Conservation (phyloP, 2,888 invertebrate genomes). For the Mythimna pallens region DNA sequence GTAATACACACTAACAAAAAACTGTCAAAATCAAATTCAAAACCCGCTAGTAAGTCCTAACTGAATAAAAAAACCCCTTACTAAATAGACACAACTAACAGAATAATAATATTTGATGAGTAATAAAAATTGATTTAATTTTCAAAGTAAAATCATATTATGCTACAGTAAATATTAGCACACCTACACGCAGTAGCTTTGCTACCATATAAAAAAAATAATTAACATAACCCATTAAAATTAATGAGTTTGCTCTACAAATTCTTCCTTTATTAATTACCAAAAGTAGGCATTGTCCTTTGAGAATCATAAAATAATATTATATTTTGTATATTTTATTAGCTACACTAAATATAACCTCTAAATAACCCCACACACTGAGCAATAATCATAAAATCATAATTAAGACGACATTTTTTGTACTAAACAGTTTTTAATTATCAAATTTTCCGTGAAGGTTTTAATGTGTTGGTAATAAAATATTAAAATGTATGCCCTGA, state of each 20-base stretch:
- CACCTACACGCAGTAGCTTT: slow-evolving; percentile 42
- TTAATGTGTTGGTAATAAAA: slow-evolving; percentile 47
- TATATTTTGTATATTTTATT: slow-evolving; percentile 50
- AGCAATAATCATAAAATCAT: slow-evolving; percentile 61
- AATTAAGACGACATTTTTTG: slow-evolving; percentile 60
- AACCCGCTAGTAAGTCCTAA: no score
- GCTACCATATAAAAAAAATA: slow-evolving; percentile 47
- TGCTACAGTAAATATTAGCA: slow-evolving; percentile 35
- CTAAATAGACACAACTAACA: no score
- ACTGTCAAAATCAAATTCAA: no score
- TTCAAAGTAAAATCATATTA: slow-evolving; percentile 7
- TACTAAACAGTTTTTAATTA: slow-evolving; percentile 52
- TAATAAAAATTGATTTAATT: slow-evolving; percentile 20
- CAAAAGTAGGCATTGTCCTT: slow-evolving; percentile 54
- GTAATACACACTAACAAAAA: not conserved
- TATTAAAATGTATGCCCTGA: slow-evolving; percentile 48
- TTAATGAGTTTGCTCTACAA: slow-evolving; percentile 55
- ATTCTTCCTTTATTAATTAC: slow-evolving; percentile 53
- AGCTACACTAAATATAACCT: slow-evolving; percentile 27
- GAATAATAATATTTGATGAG: not conserved
- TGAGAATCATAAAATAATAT: slow-evolving; percentile 40
- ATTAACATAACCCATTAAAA: slow-evolving; percentile 61
- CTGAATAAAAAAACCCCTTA: no score
- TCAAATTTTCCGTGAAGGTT: slow-evolving; percentile 55
- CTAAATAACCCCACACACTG: slow-evolving; percentile 42